Conservation (phyloP, 1,140 invertebrate genomes). For the Drosophila aff. region DNA sequence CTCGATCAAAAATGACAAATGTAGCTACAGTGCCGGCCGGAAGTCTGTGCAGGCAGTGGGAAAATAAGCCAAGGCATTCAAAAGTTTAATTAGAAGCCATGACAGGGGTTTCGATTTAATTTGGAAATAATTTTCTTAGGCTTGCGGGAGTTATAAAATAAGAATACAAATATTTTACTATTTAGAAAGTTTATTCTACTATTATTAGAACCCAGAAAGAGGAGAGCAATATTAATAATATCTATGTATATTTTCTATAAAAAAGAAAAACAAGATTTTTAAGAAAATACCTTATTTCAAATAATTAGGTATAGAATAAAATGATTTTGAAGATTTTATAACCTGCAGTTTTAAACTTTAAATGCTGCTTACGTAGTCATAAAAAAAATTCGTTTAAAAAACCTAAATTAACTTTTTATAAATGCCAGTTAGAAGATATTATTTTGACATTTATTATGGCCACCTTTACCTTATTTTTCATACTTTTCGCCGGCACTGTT, state of each 20-base stretch:
- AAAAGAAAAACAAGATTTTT: not conserved
- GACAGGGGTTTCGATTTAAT: not conserved
- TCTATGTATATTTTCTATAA: too few species aligned
- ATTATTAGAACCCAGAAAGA: not conserved
- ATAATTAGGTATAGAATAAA: not conserved
- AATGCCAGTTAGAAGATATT: not conserved
- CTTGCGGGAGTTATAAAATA: not conserved
- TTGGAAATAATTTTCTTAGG: not conserved
- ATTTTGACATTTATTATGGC: not conserved
- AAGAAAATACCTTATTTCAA: not conserved
- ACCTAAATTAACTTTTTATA: too few species aligned
- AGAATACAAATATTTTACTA: too few species aligned
- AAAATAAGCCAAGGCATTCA: slow-evolving; percentile 6
- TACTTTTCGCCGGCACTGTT: slow-evolving; percentile 43
- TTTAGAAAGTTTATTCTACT: too few species aligned
- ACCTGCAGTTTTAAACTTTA: not conserved
- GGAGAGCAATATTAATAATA: not conserved
- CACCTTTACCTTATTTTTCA: not conserved
- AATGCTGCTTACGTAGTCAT: not conserved
- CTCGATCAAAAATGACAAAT: slow-evolving; percentile 84
- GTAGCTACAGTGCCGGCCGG: slow-evolving; percentile 60
- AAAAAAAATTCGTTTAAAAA: not conserved
- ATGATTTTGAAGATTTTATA: too few species aligned
- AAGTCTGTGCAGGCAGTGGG: slow-evolving; percentile 20
- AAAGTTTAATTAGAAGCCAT: slow-evolving; percentile 7